phyloP scores from a whole-genome alignment of 2,797 vertebrate species.

The Meda fulgida region DNA sequence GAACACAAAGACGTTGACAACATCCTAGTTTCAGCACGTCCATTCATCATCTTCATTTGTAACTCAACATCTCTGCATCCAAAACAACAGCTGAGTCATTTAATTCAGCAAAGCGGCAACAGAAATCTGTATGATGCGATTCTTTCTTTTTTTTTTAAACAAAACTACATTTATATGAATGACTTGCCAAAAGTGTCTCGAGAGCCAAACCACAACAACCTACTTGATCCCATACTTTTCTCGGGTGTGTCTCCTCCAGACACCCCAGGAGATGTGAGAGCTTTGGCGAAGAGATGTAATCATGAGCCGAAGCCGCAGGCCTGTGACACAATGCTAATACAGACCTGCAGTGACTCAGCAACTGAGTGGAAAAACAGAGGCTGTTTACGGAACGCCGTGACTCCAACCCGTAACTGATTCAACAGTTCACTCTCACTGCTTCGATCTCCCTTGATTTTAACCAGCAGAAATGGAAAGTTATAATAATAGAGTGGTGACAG shows the following conservation, averaged over 20 bases:
- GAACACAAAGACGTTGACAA: constrained; percentile 27
- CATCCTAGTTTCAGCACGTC: constrained; percentile 2
- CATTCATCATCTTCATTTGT: constrained; percentile 26
- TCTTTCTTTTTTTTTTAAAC: not conserved
- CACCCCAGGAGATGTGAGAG: constrained; percentile 67
- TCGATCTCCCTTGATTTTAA: constrained; percentile 12
- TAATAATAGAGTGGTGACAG: constrained; percentile 15
- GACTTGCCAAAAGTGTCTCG: constrained; percentile 36
- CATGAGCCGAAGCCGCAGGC: constrained; percentile 64
- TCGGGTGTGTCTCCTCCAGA: constrained; percentile 57
- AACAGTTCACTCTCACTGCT: constrained; percentile 13
- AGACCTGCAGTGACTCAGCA: constrained; percentile 68
- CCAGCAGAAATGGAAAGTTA: constrained; percentile 7
- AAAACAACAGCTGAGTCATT: not conserved
- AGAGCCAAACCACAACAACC: constrained; percentile 67
- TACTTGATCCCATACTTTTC: constrained; percentile 56
- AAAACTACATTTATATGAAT: constrained; percentile 18
- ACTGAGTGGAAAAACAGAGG: constrained; percentile 56
- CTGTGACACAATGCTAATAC: constrained; percentile 71
- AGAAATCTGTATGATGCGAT: constrained; percentile 22
- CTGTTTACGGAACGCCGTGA: constrained; percentile 36
- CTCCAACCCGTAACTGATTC: constrained; percentile 38
- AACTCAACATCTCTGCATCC: constrained; percentile 3
- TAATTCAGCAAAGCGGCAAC: constrained; percentile 1
- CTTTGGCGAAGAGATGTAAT: constrained; percentile 64